A percentile compares a stretch with the other conserved stretches of the same genome.
Evolutionary conservation across 2,113 vertebrate genomes (phyloP).

Genomic region (Carassius gibelio): DNA sequence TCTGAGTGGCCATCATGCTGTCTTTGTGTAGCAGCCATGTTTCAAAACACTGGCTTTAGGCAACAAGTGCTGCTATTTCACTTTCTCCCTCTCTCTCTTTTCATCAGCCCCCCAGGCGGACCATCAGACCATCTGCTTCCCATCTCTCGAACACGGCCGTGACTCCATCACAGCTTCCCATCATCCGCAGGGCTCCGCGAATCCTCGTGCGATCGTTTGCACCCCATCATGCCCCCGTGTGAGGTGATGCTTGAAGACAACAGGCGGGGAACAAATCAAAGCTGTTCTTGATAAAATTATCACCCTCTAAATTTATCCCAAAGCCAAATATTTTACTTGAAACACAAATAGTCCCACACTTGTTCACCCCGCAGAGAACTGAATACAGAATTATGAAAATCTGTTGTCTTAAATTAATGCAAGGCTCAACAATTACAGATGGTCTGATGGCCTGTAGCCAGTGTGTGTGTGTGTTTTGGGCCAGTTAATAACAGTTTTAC

Average conservation of each 20-base stretch:
- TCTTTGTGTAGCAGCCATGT: slow-evolving; percentile 12
- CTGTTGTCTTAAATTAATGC: not conserved
- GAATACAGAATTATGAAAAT: not conserved
- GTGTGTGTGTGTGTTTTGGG: not conserved
- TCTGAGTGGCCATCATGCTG: slow-evolving; percentile 1
- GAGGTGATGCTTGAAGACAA: slow-evolving; percentile 24
- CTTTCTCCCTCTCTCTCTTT: slow-evolving; percentile 30
- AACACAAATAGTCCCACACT: slow-evolving; percentile 5
- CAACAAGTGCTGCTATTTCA: slow-evolving; percentile 51
- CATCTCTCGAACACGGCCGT: slow-evolving; percentile 25
- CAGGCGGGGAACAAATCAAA: not conserved
- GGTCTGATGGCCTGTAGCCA: not conserved
- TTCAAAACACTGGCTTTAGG: slow-evolving; percentile 39
- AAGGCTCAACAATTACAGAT: not conserved
- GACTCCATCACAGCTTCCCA: slow-evolving; percentile 33
- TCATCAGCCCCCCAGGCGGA: slow-evolving; percentile 13
- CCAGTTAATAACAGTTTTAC: not conserved
- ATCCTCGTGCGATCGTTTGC: not conserved
- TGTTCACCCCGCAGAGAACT: not conserved
- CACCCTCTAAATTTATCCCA: slow-evolving; percentile 29
- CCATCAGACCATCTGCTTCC: slow-evolving; percentile 51
- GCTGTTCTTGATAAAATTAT: slow-evolving; percentile 20
- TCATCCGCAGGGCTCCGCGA: slow-evolving; percentile 6
- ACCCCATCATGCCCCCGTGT: not conserved
- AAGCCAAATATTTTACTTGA: slow-evolving; percentile 14